Percentiles rank a stretch among this genome's conserved stretches.
Conservation (phyloP, 2,888 invertebrate genomes). For the Dicranocentrus wangi region DNA sequence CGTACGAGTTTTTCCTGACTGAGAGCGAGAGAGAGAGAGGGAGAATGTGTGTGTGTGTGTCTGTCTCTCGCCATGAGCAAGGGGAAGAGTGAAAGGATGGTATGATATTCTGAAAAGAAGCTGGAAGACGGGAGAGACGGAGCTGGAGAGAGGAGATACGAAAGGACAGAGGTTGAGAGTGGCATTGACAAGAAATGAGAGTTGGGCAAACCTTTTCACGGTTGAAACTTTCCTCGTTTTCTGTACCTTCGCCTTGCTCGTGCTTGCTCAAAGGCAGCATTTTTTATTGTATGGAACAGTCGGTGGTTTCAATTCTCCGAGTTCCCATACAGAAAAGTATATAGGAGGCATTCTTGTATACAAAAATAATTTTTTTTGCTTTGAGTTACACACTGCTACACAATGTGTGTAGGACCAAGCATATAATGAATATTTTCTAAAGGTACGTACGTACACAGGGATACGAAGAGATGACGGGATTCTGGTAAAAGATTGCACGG, state of each 20-base stretch:
- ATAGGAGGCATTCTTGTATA: background rate
- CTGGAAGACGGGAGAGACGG: slow-evolving; percentile 50
- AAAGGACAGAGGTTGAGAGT: slow-evolving; percentile 71
- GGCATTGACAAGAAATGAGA: slow-evolving; percentile 71
- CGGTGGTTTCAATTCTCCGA: slow-evolving; percentile 63
- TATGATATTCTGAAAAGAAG: slow-evolving; percentile 21
- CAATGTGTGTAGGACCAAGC: too few relatives aligned
- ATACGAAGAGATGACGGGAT: slow-evolving; percentile 25
- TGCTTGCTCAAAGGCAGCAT: slow-evolving; percentile 52
- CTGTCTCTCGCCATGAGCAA: too few relatives aligned
- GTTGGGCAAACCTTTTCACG: slow-evolving; percentile 71
- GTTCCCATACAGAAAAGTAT: slow-evolving; percentile 36
- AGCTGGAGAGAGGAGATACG: slow-evolving; percentile 64
- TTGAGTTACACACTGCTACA: slow-evolving; percentile 13
- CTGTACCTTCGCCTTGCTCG: background rate
- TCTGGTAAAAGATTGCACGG: slow-evolving; percentile 34
- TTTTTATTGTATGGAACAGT: slow-evolving; percentile 63
- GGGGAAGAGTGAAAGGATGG: slow-evolving; percentile 29
- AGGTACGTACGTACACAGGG: slow-evolving; percentile 36
- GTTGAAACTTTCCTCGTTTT: slow-evolving; percentile 58
- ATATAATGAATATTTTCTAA: slow-evolving; percentile 62
- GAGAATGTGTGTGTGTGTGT: background rate
- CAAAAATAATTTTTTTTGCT: background rate
- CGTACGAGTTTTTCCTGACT: too few relatives aligned
- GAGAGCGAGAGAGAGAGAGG: too few relatives aligned